A percentile compares a stretch with the other conserved stretches of the same genome.
Evolutionary conservation across 1,140 invertebrate species (phyloP).

Genomic region (Conopomorpha cramerella): DNA sequence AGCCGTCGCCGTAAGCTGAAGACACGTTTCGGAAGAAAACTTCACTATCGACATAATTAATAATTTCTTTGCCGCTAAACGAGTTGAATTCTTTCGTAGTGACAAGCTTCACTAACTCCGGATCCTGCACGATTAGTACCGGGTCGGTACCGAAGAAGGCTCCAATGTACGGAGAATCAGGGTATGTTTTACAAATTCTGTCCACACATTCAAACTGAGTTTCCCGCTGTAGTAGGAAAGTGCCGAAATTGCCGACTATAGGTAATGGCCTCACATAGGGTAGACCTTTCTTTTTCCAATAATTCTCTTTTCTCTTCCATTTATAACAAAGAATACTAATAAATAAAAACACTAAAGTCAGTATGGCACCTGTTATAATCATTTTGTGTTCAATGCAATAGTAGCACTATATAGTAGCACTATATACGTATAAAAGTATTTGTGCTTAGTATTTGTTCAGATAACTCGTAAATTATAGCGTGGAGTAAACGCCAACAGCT

Average conservation of each 20-base stretch:
- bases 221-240: constrained; percentile 7
- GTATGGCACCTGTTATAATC: too few species aligned
- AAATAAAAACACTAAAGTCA: too few species aligned
- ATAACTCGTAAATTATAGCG: too few species aligned
- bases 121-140: constrained; percentile 45
- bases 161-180: constrained; percentile 17
- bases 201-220: constrained; percentile 5
- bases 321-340: constrained; percentile 8
- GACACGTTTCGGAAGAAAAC: constrained; percentile 19
- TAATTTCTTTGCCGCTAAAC: constrained; percentile 34
- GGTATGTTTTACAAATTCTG: not conserved
- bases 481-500: too few species aligned
- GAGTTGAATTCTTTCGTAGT: constrained; percentile 50
- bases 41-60: constrained; percentile 9
- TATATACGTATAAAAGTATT: too few species aligned
- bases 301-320: constrained; percentile 11
- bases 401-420: too few species aligned
- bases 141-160: constrained; percentile 55
- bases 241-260: constrained; percentile 12
- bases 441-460: too few species aligned
- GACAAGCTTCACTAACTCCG: constrained; percentile 45
- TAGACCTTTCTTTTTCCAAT: constrained; percentile 20
- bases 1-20: constrained; percentile 29
- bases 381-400: too few species aligned
- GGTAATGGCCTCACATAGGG: constrained; percentile 10